These are phyloP conservation scores for Wiebesia pumilae DNA, from an alignment of 1,140 invertebrate genomes.

Conservation along the genomic window DNA sequence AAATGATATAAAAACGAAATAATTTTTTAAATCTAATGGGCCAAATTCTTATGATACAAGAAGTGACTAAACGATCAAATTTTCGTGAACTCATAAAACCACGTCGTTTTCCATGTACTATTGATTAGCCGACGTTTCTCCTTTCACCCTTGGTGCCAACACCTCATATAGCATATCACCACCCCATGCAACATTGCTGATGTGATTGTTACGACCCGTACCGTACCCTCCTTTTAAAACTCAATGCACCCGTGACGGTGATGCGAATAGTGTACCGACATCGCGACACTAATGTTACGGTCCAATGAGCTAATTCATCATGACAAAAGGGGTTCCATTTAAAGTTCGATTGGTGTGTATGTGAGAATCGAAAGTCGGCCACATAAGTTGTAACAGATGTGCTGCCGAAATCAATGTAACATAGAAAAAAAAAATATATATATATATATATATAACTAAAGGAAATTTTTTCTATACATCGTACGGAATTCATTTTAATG, in stretches of 20 bases:
- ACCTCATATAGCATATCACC: slow-evolving; percentile 19
- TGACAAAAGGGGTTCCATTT: slow-evolving; percentile 35
- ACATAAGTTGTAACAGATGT: neutral
- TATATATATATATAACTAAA: neutral
- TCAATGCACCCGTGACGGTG: neutral
- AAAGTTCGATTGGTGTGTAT: neutral
- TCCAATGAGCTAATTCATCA: slow-evolving; percentile 18
- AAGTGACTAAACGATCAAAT: neutral
- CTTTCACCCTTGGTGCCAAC: neutral
- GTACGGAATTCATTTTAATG: neutral
- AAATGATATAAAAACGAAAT: neutral
- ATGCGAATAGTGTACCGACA: neutral
- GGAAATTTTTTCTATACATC: neutral
- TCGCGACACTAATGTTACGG: slow-evolving; percentile 36
- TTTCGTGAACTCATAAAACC: neutral
- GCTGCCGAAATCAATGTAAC: neutral
- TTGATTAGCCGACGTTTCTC: slow-evolving; percentile 15
- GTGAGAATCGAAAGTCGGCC: neutral
- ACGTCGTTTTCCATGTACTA: slow-evolving; percentile 16
- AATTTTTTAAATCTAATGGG: neutral
- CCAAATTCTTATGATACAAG: neutral
- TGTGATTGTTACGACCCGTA: neutral
- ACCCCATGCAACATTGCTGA: slow-evolving; percentile 8
- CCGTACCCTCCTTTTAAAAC: slow-evolving; percentile 19
- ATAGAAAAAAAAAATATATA: neutral